Evolutionary conservation across 2,888 invertebrate species (phyloP).

Genomic region (Meandrusa payeni): DNA sequence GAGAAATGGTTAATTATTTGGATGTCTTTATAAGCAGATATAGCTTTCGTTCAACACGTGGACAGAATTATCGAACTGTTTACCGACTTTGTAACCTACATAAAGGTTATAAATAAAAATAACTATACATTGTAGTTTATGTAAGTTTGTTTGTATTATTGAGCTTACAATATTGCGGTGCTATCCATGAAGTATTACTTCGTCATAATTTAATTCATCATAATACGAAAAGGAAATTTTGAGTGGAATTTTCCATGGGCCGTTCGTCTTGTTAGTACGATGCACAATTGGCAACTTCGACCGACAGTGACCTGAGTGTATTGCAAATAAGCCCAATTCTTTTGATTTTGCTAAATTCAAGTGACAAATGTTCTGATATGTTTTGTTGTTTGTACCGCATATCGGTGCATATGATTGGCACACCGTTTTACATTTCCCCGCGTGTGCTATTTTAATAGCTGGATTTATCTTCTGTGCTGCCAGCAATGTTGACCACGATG

Average conservation of each 20-base stretch:
- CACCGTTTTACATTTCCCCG: background rate
- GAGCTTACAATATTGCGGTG: too few species aligned
- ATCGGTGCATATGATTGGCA: background rate
- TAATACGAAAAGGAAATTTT: constrained; percentile 6
- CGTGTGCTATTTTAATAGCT: background rate
- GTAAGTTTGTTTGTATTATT: too few species aligned
- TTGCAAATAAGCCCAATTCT: background rate
- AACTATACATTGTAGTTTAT: too few species aligned
- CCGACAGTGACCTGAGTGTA: constrained; percentile 2
- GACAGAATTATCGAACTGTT: too few species aligned
- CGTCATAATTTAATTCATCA: constrained; percentile 2
- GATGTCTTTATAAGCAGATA: constrained; percentile 2
- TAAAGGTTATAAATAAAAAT: too few species aligned
- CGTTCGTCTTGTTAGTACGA: too few species aligned
- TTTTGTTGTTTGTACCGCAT: constrained; percentile 11
- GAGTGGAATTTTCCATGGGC: too few species aligned
- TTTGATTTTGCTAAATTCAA: constrained; percentile 6
- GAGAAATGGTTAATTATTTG: constrained; percentile 4
- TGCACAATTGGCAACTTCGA: background rate
- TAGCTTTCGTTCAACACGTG: too few species aligned
- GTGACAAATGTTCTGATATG: constrained; percentile 17
- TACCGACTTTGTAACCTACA: too few species aligned
- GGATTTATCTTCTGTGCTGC: constrained; percentile 26
- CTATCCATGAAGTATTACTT: constrained; percentile 4
- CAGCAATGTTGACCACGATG: constrained; percentile 23